Base-by-base conservation (phyloP, 2,888 invertebrate genomes). In the Tetanocera ferruginea region DNA sequence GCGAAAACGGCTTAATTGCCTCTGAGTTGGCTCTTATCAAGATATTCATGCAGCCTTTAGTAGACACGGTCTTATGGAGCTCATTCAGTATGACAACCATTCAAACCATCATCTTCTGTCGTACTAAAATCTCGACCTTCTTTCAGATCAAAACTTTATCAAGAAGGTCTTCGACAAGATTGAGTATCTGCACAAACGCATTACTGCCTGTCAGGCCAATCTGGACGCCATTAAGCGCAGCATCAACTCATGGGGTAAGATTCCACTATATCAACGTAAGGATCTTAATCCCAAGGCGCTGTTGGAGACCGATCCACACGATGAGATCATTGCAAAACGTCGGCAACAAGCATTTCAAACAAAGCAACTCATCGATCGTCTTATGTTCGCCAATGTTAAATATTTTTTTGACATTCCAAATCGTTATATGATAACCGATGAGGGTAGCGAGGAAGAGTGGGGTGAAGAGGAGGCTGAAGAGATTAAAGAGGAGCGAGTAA, bases 1-100 rank as follows among this genome's bases (percentile, higher is more conserved):
- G 95, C 0, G 98, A 98, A 89, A 94, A 93, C 79, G 92, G 93
- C 25, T 91, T 98, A 52, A 93, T 98, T 76, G 91, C 93, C 82
- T 92, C 93, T 74, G 96, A 97, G 89, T 91, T 98, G 79, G 91
- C 91, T 1, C 91, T 91, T n/a, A 94, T 97, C 74, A 96, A 97
- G 86, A 84, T 88, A 1, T 90, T 93, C 73, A 91, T 98, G 78
- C 91, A 93, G 67, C 91, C 93, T 9, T 94, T 95, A 0, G 93
- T 95, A 3, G 73, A 67, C 1, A 80, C 76, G 14, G 80, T 84
- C 3, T 81, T 80, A 0, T 86, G 86, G 86, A 82, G 81, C 55
- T 71, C 76, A 25, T 85, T 85, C 66, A 83, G 85, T 85, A 79
- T 72, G 76, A 37, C 17, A n/a, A 37, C 4, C 76, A 43, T 49